These are phyloP conservation scores for Megalonaias nervosa DNA, from an alignment of 1,140 invertebrate species.

Conservation along the genomic window DNA sequence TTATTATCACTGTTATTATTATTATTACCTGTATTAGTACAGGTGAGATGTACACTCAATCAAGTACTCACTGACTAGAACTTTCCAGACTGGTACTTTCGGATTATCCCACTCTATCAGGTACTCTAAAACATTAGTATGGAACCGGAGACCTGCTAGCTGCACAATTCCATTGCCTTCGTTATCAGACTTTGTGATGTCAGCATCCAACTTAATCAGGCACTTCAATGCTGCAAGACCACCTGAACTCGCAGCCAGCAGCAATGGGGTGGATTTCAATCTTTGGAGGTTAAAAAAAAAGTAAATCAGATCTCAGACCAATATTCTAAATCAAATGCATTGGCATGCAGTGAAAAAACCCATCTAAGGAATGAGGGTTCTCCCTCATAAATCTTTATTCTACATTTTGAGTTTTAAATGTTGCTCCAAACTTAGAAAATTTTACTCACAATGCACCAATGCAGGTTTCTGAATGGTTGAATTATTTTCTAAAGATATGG, in stretches of 20 bases:
- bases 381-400: too few species aligned
- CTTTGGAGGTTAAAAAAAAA: constrained; percentile 39
- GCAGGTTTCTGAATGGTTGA: too few species aligned
- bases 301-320: too few species aligned
- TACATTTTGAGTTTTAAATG: too few species aligned
- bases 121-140: constrained; percentile 70
- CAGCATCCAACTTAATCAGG: constrained; percentile 63
- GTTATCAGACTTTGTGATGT: constrained; percentile 52
- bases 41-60: background rate
- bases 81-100: constrained; percentile 66
- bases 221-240: constrained; percentile 64
- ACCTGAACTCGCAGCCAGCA: constrained; percentile 69
- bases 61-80: constrained; percentile 64
- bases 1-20: background rate
- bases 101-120: constrained; percentile 66
- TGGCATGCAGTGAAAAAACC: too few species aligned
- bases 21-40: background rate
- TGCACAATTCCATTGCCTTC: constrained; percentile 67
- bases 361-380: too few species aligned
- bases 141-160: constrained; percentile 65
- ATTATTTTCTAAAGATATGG: too few species aligned
- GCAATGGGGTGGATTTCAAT: constrained; percentile 63
- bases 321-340: too few species aligned
- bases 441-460: too few species aligned
- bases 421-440: too few species aligned